Percentiles rank a stretch among this genome's conserved stretches.
These are phyloP conservation scores for Xenopus petersii DNA, from an alignment of 2,797 vertebrate genomes.

Conservation along the genomic window DNA sequence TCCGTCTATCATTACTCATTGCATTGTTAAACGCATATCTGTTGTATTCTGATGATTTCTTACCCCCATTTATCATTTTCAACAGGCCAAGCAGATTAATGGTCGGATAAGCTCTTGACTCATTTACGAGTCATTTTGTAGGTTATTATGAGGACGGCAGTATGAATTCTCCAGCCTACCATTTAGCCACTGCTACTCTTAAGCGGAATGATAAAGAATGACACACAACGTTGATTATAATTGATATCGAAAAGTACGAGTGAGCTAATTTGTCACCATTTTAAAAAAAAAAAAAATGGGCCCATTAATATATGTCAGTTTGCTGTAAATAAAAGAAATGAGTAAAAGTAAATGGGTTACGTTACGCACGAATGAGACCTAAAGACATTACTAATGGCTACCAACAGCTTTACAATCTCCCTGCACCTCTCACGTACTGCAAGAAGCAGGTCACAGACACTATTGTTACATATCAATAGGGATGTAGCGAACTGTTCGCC, in stretches of 20 bases:
- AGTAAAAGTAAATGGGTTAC: background rate
- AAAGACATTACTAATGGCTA: background rate
- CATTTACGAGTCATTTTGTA: conserved; percentile 9
- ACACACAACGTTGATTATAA: conserved; percentile 4
- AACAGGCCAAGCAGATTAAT: conserved; percentile 6
- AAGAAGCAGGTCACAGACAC: too few relatives aligned
- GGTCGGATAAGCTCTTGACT: conserved; percentile 9
- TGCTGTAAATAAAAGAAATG: background rate
- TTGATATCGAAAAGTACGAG: background rate
- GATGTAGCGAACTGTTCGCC: too few relatives aligned
- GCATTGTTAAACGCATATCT: background rate
- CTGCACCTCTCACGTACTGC: too few relatives aligned
- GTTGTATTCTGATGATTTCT: background rate
- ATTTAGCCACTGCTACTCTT: background rate
- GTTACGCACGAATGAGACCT: background rate
- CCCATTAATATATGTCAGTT: background rate
- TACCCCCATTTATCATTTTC: conserved; percentile 2
- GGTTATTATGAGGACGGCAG: conserved; percentile 5
- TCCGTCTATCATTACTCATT: background rate
- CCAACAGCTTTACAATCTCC: too few relatives aligned
- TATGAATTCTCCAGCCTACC: background rate
- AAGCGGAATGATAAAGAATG: conserved; percentile 2
- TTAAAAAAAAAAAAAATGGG: background rate
- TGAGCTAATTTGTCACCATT: background rate
- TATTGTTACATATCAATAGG: too few relatives aligned